Conservation (phyloP, 64 coral and sea anemone genomes). For the Platygyra sinensis region DNA sequence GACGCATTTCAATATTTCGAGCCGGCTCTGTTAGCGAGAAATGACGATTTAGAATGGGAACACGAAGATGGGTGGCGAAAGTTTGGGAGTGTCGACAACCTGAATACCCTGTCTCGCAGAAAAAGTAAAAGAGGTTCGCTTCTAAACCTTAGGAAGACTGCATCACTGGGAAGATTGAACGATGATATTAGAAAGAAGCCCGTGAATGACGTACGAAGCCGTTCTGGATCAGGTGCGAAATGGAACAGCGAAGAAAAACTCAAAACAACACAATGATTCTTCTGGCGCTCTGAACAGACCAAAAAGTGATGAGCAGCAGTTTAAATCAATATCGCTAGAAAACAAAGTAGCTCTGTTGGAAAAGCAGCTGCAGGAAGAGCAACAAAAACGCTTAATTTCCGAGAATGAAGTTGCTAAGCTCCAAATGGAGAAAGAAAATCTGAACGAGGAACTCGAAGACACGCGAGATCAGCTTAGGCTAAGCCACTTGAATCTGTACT, state of each 20-base stretch:
- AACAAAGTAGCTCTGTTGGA: constrained; percentile 46
- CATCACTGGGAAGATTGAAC: constrained; percentile 21
- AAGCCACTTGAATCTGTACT: constrained; percentile 32
- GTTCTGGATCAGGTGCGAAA: background rate
- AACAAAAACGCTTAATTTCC: constrained; percentile 26
- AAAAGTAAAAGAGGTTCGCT: background rate
- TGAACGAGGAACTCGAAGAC: constrained; percentile 44
- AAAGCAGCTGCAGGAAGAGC: constrained; percentile 32
- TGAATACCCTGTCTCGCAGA: background rate
- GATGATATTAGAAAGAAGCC: background rate
- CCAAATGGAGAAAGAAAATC: constrained; percentile 29
- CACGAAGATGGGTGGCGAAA: constrained; percentile 24
- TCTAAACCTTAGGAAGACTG: background rate
- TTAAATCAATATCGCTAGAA: background rate
- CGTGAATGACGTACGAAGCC: background rate
- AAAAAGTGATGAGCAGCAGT: background rate
- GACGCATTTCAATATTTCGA: background rate
- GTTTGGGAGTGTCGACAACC: constrained; percentile 47
- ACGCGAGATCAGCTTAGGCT: constrained; percentile 26
- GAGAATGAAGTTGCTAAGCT: constrained; percentile 59
- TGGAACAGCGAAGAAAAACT: background rate
- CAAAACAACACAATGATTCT: background rate
- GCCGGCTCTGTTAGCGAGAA: background rate
- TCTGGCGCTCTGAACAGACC: background rate
- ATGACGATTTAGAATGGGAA: constrained; percentile 32